phyloP scores from a whole-genome alignment of 2,888 invertebrate species.

The Orgyia antiqua region DNA sequence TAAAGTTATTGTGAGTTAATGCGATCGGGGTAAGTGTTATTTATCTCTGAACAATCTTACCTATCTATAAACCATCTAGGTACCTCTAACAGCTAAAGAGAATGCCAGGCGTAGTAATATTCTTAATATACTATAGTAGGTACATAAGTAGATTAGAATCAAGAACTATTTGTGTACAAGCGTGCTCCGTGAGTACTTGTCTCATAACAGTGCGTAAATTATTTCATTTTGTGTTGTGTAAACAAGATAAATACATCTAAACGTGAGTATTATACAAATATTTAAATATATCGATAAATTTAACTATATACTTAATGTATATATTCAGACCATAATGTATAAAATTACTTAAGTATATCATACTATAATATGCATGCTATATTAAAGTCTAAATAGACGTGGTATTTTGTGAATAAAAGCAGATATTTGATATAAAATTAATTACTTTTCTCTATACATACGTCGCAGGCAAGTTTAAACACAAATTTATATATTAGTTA shows the following conservation, averaged over 20 bases:
- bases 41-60: no score
- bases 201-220: not conserved
- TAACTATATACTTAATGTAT: not conserved
- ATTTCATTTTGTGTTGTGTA: conserved; percentile 4
- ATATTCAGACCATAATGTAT: not conserved
- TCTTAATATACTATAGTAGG: no score
- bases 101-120: not conserved
- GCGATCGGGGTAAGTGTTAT: no score
- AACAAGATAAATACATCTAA: conserved; percentile 4
- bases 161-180: conserved; percentile 17
- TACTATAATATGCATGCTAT: no score
- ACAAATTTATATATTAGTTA: conserved; percentile 6
- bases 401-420: not conserved
- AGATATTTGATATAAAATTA: conserved; percentile 3
- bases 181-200: conserved; percentile 11
- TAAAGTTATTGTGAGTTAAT: no score
- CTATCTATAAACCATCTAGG: no score
- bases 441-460: conserved; percentile 13
- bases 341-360: no score
- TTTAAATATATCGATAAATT: not conserved
- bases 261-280: conserved; percentile 5
- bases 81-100: no score
- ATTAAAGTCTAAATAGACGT: not conserved
- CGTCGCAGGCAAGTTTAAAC: conserved; percentile 10
- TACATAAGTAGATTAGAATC: not conserved